phyloP scores from a whole-genome alignment of 2,888 invertebrate genomes.

The Nomada lathburiana region DNA sequence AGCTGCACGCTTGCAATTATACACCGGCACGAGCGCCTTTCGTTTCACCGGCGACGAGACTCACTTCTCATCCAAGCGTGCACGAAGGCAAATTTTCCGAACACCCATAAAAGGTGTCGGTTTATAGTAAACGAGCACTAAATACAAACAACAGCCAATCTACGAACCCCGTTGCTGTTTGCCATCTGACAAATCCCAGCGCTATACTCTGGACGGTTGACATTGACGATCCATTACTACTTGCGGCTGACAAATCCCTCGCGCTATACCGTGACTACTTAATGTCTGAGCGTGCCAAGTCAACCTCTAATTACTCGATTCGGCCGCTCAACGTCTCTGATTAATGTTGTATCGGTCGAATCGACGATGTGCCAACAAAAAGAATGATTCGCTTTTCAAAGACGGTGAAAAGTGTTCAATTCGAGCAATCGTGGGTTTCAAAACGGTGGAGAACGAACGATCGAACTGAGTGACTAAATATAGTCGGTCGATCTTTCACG shows the following conservation, averaged over 20 bases:
- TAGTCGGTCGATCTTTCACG: constrained; percentile 29
- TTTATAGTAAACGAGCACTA: background rate
- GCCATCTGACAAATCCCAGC: constrained; percentile 38
- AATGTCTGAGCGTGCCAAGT: constrained; percentile 34
- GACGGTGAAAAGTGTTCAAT: background rate
- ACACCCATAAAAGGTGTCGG: background rate
- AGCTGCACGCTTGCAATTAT: constrained; percentile 6
- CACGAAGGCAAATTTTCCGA: constrained; percentile 3
- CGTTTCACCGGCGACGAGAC: background rate
- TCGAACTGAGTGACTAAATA: background rate
- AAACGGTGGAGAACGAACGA: background rate
- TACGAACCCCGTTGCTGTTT: constrained; percentile 8
- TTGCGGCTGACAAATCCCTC: constrained; percentile 54
- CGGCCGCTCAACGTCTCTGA: background rate
- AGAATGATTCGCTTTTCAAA: background rate
- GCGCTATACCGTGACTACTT: constrained; percentile 44
- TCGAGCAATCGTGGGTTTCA: background rate
- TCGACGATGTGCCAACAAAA: background rate
- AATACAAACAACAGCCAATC: constrained; percentile 14
- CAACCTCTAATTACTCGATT: constrained; percentile 28
- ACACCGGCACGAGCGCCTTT: background rate
- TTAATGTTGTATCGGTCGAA: background rate
- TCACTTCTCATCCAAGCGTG: background rate
- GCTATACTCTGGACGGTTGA: constrained; percentile 35
- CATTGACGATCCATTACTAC: constrained; percentile 60